phyloP scores from a whole-genome alignment of 2,888 invertebrate genomes.

The Sesamia inferens region DNA sequence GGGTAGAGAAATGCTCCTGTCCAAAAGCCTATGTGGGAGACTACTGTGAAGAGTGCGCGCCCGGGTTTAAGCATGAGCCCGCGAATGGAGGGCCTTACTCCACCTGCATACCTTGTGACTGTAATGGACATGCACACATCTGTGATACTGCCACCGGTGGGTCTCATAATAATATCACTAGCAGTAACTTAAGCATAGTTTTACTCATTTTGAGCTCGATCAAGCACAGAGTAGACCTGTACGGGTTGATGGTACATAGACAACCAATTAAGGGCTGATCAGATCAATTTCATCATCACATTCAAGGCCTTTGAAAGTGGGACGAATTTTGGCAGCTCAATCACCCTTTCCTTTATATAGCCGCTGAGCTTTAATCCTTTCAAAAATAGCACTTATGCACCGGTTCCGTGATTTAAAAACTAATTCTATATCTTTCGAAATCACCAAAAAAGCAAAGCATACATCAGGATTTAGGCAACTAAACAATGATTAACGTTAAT shows the following conservation, averaged over 20 bases:
- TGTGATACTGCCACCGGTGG: conserved; percentile 98
- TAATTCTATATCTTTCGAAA: too few relatives aligned
- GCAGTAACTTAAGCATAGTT: background rate
- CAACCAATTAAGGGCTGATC: background rate
- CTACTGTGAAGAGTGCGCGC: conserved; percentile 99
- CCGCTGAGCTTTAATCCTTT: too few relatives aligned
- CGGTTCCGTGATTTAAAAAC: too few relatives aligned
- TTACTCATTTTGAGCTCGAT: background rate
- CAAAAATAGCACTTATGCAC: too few relatives aligned
- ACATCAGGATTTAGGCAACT: too few relatives aligned
- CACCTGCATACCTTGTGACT: conserved; percentile 98
- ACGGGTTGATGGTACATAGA: background rate
- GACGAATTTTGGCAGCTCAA: background rate
- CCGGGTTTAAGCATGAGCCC: conserved; percentile 97
- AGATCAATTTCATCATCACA: background rate
- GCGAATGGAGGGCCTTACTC: conserved; percentile 98
- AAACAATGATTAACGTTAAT: too few relatives aligned
- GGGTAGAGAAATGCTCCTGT: conserved; percentile 98
- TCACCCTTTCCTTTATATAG: too few relatives aligned
- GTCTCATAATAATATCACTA: conserved; percentile 32
- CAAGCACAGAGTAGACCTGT: background rate
- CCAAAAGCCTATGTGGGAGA: conserved; percentile 97
- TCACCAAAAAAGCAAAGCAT: too few relatives aligned
- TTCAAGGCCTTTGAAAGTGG: background rate
- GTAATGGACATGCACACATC: conserved; percentile 98